These are phyloP conservation scores for Brachyptera putata DNA, from an alignment of 2,888 invertebrate genomes.

Conservation along the genomic window DNA sequence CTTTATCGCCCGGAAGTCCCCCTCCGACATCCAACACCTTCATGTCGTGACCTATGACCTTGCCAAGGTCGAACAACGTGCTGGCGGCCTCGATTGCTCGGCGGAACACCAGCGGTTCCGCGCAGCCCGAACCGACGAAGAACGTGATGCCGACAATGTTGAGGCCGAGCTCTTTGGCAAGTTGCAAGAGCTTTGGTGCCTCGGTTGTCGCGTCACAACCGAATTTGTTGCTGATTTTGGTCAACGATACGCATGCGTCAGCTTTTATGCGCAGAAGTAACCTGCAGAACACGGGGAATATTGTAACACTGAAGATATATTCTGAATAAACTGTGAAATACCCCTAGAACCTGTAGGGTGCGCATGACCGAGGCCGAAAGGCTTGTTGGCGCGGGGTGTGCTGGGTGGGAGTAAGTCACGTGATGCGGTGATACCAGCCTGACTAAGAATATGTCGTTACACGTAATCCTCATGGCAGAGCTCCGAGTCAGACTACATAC, in stretches of 20 bases:
- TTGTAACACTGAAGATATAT: no score
- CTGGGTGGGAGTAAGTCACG: no score
- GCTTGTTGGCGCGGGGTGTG: no score
- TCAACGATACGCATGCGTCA: constrained; percentile 79
- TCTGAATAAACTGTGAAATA: no score
- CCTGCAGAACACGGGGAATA: no score
- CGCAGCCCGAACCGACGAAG: constrained; percentile 92
- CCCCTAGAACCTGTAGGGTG: no score
- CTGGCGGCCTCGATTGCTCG: constrained; percentile 71
- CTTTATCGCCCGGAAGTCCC: constrained; percentile 79
- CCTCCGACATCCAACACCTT: constrained; percentile 86
- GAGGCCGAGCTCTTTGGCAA: constrained; percentile 47
- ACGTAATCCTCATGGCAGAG: no score
- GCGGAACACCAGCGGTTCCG: constrained; percentile 74
- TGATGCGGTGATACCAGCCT: no score
- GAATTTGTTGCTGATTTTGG: constrained; percentile 90
- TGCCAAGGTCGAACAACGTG: constrained; percentile 69
- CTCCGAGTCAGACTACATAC: no score
- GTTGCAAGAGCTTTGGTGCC: constrained; percentile 64
- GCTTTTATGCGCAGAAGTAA: constrained; percentile 85
- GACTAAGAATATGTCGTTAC: no score
- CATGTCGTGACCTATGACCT: constrained; percentile 69
- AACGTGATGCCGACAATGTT: constrained; percentile 66
- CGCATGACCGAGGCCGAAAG: no score
- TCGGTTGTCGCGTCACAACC: constrained; percentile 79